Base-by-base conservation (phyloP, 2,113 vertebrate species). In the Nesogale talazaci region DNA sequence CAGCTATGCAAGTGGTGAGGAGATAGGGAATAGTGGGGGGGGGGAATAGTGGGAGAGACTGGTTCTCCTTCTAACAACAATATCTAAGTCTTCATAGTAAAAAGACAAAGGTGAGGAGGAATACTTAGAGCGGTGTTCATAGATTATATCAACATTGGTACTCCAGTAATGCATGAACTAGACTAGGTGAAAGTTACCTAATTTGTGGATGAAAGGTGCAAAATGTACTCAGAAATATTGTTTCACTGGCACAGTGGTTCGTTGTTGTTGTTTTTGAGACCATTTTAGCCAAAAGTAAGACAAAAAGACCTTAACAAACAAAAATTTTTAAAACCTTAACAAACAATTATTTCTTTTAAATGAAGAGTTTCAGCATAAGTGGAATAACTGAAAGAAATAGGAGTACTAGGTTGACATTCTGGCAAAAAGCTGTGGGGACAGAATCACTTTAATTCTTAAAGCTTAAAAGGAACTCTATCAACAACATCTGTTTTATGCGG, bases 401-500 rank as follows among this genome's bases (percentile, higher is more conserved):
- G 87, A 79, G n/a, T 10, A 75, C 23, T 46, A 20, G 42, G 6
- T 46, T 69, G 61, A 42, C 7, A 76, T n/a, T 89, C 3, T 9
- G 10, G 31, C 2, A 85, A 83, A 70, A 76, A 19, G 6, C 16
- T 36, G 1, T 52, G 59, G 23, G 6, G 40, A 22, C 59, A 61
- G 59, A 61, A 61, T 61, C 23, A 57, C 22, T 88, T 56, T 75
- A 74, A 38, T 31, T 77, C 77, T 78, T 76, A 85, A 25, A 84
- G n/a, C 78, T 94, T 63, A 80, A 93, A 65, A 23, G 40, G n/a
- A 79, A 74, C 52, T 17, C 31, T 36, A 65, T 75, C 52, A 77
- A n/a, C 15, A 76, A 81, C 40, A 67, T 23, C 25, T 86, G 69
- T 72, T 57, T 78, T n/a, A 17, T 75, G 72, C 15, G 61, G 27